Evolutionary conservation across 2,888 invertebrate genomes (phyloP).

Genomic region (Asteroscopus sphinx): DNA sequence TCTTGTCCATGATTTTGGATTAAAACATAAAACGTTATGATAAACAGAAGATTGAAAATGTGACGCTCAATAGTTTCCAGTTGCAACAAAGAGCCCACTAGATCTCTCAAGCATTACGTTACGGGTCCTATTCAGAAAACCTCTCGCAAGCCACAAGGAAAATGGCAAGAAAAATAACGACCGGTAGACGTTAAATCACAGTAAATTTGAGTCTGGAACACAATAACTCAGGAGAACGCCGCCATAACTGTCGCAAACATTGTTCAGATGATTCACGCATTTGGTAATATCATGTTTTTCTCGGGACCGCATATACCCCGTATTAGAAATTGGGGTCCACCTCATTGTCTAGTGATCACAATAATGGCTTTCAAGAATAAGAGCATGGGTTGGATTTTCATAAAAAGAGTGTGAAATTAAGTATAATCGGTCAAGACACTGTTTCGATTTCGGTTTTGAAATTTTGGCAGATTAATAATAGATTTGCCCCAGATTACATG

Average conservation of each 20-base stretch:
- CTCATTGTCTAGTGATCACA: conserved; percentile 17
- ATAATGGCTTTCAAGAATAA: neutral
- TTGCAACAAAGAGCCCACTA: conserved; percentile 26
- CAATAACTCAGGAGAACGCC: conserved; percentile 83
- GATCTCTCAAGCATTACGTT: conserved; percentile 48
- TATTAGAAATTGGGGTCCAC: conserved; percentile 35
- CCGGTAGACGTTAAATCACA: conserved; percentile 81
- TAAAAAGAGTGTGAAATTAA: neutral
- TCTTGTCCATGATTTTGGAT: conserved; percentile 4
- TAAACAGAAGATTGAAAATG: no score
- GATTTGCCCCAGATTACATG: no score
- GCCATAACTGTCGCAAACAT: conserved; percentile 87
- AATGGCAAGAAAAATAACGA: conserved; percentile 75
- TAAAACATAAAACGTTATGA: no score
- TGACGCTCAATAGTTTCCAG: conserved; percentile 22
- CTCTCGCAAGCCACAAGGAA: conserved; percentile 62
- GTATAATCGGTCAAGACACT: neutral
- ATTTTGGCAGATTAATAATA: neutral
- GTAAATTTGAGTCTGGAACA: conserved; percentile 83
- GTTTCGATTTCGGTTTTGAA: neutral
- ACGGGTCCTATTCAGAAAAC: conserved; percentile 40
- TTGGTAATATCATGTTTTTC: conserved; percentile 78
- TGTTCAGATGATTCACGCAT: conserved; percentile 85
- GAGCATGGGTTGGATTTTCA: neutral
- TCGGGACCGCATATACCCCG: conserved; percentile 46